Evolutionary conservation across 2,888 invertebrate species (phyloP).

Genomic region (Patella pellucida): DNA sequence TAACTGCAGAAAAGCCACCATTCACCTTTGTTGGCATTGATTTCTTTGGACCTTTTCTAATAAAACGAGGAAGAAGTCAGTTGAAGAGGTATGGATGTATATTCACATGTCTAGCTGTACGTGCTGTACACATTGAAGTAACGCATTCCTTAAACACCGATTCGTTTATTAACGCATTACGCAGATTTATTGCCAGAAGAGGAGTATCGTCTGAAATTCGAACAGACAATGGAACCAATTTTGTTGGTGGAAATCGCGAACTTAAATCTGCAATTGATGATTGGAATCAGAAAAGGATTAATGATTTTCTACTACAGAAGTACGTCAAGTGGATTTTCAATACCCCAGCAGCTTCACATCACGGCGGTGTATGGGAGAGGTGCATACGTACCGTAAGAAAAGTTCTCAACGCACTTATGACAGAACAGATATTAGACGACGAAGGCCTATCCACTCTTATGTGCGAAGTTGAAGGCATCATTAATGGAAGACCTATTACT

Average conservation of each 20-base stretch:
- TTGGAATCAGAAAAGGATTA: conserved; percentile 28
- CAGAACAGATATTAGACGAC: conserved; percentile 14
- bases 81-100: conserved; percentile 29
- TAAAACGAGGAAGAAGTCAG: conserved; percentile 24
- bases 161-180: conserved; percentile 31
- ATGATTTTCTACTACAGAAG: conserved; percentile 9
- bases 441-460: conserved; percentile 11
- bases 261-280: conserved; percentile 25
- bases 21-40: conserved; percentile 29
- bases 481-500: conserved; percentile 13
- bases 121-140: conserved; percentile 21
- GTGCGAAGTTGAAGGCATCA: conserved; percentile 17
- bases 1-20: conserved; percentile 25
- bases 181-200: conserved; percentile 29
- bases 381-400: conserved; percentile 14
- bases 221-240: conserved; percentile 33
- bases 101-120: conserved; percentile 27
- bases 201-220: conserved; percentile 25
- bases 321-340: conserved; percentile 21
- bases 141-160: conserved; percentile 25
- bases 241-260: conserved; percentile 25
- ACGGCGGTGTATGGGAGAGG: conserved; percentile 27
- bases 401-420: conserved; percentile 10
- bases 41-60: conserved; percentile 28
- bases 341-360: conserved; percentile 27